Percentiles rank a stretch among this genome's conserved stretches.
Conservation (phyloP, 2,113 vertebrate species). For the Cynoglossus semilaevis region DNA sequence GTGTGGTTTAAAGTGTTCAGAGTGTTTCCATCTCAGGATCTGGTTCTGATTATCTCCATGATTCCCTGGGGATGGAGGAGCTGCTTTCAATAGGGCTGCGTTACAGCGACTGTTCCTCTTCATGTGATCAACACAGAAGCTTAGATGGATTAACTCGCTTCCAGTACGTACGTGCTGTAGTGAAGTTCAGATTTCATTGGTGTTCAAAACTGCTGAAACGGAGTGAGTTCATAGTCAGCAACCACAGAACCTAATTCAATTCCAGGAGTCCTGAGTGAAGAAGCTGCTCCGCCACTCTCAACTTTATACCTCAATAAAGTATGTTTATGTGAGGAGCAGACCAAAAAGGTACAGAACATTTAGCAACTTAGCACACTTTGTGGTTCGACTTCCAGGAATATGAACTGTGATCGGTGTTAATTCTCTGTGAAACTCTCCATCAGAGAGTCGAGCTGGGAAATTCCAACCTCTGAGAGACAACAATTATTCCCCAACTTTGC, state of each 20-base stretch:
- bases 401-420: conserved; percentile 8
- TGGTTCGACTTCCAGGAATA: conserved; percentile 41
- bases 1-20: conserved; percentile 38
- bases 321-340: conserved; percentile 28
- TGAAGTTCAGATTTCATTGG: conserved; percentile 40
- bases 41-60: conserved; percentile 65
- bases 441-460: conserved; percentile 40
- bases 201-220: conserved; percentile 9
- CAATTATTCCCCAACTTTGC: conserved; percentile 42
- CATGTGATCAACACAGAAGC: conserved; percentile 61
- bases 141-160: conserved; percentile 32
- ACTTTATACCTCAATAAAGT: conserved; percentile 52
- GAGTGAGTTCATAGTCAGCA: conserved; percentile 8
- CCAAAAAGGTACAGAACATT: conserved; percentile 54
- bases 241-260: conserved; percentile 2
- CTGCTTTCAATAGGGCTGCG: conserved; percentile 56
- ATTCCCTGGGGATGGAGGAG: conserved; percentile 53
- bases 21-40: conserved; percentile 51
- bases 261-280: conserved; percentile 5
- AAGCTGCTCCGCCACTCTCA: conserved; percentile 9
- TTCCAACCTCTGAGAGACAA: conserved; percentile 50
- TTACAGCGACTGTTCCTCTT: conserved; percentile 55
- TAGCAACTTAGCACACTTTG: not conserved
- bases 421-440: conserved; percentile 4
- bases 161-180: conserved; percentile 29